Evolutionary conservation across 2,888 invertebrate genomes (phyloP), one percentile per base, ranked within the genome.

Genomic region (Lepidonotus clava): DNA sequence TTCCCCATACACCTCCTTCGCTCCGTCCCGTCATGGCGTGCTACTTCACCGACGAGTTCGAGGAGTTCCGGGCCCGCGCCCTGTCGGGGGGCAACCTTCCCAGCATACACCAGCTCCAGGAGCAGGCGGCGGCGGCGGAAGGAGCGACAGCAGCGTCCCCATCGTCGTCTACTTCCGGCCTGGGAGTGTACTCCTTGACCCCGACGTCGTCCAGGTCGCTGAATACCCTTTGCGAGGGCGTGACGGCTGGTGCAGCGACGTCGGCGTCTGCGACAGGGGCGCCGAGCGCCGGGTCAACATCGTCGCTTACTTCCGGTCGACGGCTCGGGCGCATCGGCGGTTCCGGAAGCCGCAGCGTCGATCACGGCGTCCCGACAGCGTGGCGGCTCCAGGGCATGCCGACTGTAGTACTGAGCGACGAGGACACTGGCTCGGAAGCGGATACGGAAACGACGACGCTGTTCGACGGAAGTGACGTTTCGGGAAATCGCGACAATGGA

Each of bases 31-130:
- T n/a, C n/a, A 71, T 71, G 71, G 71, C 71, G 1, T 34, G 36
- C 5, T 46, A 46, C 46, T 80, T 80, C 28, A 32, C 28, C 28
- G 86, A 86, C 28, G 86, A 86, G 61, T 86, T 86, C 28, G 86
- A 86, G 61, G 86, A 86, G 80, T 86, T 77, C 41, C 77, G 86
- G 40, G 77, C 77, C n/a, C 32, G 86, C 21, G 86, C 86, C 36
- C 28, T 76, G 51, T 80, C 77, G 0, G 86, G 86, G 11, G 86
- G 86, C n/a, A 86, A 28, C 21, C 86, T 86, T 1, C 80, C 80
- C 28, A 41, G 80, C 46, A 28, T 80, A 41, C 14, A 41, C 46
- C 80, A 80, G 32, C 80, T 80, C n/a, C 56, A 21, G 34, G 32
- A 51, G 21, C 41, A 34, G 36, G 21, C 18, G 11, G 1, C 76